phyloP scores from a whole-genome alignment of 2,888 invertebrate genomes.

The Panzeria rudis region DNA sequence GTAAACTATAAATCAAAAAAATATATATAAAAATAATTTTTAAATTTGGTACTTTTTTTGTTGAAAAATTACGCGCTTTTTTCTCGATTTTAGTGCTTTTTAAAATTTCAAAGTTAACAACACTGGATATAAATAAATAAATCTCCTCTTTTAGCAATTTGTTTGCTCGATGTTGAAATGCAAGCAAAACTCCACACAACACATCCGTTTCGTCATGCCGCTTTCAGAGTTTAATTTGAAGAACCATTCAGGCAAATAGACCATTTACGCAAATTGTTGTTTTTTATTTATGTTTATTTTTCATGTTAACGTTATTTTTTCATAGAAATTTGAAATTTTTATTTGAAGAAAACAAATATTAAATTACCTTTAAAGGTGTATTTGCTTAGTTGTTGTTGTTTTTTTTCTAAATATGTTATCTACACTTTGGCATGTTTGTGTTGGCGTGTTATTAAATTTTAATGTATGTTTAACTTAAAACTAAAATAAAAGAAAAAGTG shows the following conservation, averaged over 20 bases:
- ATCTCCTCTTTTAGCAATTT: neutral
- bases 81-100: too few relatives aligned
- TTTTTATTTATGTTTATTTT: constrained; percentile 15
- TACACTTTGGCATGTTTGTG: constrained; percentile 33
- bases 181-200: neutral
- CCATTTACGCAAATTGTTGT: neutral
- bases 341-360: constrained; percentile 49
- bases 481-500: constrained; percentile 9
- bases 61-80: too few relatives aligned
- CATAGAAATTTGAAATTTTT: constrained; percentile 21
- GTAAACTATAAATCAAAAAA: too few relatives aligned
- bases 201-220: constrained; percentile 52
- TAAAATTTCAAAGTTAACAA: too few relatives aligned
- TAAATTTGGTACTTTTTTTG: too few relatives aligned
- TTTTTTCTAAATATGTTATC: neutral
- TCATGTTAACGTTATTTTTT: constrained; percentile 38
- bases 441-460: constrained; percentile 71
- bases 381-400: constrained; percentile 26
- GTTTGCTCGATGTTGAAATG: constrained; percentile 1
- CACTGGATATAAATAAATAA: too few relatives aligned
- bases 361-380: constrained; percentile 49
- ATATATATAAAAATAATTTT: too few relatives aligned
- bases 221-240: constrained; percentile 12
- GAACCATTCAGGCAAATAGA: constrained; percentile 15
- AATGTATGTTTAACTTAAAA: constrained; percentile 31